A percentile compares a stretch with the other conserved stretches of the same genome.
Conservation (phyloP, 2,113 vertebrate species). For the Hystrix cristata region DNA sequence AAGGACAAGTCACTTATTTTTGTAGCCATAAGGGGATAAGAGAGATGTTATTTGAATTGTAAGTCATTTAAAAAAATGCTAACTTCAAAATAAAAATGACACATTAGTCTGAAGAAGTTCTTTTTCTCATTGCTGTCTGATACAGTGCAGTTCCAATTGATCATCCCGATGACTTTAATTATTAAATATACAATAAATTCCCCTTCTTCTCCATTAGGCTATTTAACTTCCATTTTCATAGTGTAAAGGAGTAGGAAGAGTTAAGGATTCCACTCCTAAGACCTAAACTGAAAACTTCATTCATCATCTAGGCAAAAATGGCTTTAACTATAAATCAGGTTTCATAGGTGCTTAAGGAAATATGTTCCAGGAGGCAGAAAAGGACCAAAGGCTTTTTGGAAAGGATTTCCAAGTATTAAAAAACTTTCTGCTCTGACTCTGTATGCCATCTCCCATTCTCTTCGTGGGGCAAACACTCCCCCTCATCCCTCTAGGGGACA, state of each 20-base stretch:
- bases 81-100: slow-evolving; percentile 63
- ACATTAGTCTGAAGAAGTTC: slow-evolving; percentile 69
- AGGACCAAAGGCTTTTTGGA: slow-evolving; percentile 20
- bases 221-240: slow-evolving; percentile 73
- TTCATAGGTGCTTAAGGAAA: slow-evolving; percentile 18
- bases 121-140: slow-evolving; percentile 66
- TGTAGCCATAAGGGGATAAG: slow-evolving; percentile 39
- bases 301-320: slow-evolving; percentile 50
- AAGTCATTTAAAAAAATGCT: slow-evolving; percentile 55
- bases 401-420: slow-evolving; percentile 26
- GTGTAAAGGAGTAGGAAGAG: slow-evolving; percentile 61
- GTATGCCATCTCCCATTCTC: neutral
- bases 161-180: slow-evolving; percentile 71
- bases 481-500: neutral
- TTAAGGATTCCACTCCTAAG: slow-evolving; percentile 35
- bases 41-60: slow-evolving; percentile 65
- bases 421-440: neutral
- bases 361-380: neutral
- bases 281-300: slow-evolving; percentile 55
- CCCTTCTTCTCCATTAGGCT: slow-evolving; percentile 58
- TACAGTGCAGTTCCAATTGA: slow-evolving; percentile 32
- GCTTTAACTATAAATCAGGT: slow-evolving; percentile 51
- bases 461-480: neutral
- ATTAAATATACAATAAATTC: slow-evolving; percentile 70
- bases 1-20: slow-evolving; percentile 68